Percentiles rank a stretch among this genome's conserved stretches.
Conservation (phyloP, 1,140 invertebrate species). For the Hesperophylax magnus region DNA sequence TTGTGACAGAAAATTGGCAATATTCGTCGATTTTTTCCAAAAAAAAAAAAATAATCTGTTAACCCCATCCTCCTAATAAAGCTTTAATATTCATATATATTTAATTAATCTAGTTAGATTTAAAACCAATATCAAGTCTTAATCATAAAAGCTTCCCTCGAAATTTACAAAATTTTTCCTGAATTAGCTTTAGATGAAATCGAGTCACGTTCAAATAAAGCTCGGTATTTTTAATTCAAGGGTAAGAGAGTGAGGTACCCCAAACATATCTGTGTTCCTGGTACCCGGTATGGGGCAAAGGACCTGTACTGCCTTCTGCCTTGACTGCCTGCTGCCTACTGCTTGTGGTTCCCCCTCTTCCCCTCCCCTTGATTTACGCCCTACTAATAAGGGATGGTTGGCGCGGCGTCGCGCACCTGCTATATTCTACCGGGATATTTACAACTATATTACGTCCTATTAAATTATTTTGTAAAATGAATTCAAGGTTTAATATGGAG, state of each 20-base stretch:
- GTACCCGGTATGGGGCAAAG: too few relatives aligned
- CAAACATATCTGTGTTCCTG: slow-evolving; percentile 8
- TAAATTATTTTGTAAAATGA: neutral
- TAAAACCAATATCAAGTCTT: too few relatives aligned
- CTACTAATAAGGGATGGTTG: slow-evolving; percentile 4
- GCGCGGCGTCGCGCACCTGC: slow-evolving; percentile 4
- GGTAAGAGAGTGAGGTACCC: neutral
- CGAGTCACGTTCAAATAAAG: neutral
- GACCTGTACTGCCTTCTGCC: too few relatives aligned
- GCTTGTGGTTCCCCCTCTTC: neutral
- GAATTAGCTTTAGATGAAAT: neutral
- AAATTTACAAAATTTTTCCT: too few relatives aligned
- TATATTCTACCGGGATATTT: slow-evolving; percentile 6
- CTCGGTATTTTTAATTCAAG: slow-evolving; percentile 22
- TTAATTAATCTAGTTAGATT: too few relatives aligned
- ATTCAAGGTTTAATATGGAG: neutral
- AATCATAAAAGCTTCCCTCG: too few relatives aligned
- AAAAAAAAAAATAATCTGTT: too few relatives aligned
- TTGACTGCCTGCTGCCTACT: too few relatives aligned
- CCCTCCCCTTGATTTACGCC: slow-evolving; percentile 17
- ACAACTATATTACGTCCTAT: slow-evolving; percentile 14
- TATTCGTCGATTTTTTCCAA: too few relatives aligned
- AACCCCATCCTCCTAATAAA: too few relatives aligned
- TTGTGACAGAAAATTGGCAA: too few relatives aligned
- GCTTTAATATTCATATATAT: too few relatives aligned